Base-by-base conservation (phyloP, 2,888 invertebrate genomes). In the Amphipyra tragopoginis region DNA sequence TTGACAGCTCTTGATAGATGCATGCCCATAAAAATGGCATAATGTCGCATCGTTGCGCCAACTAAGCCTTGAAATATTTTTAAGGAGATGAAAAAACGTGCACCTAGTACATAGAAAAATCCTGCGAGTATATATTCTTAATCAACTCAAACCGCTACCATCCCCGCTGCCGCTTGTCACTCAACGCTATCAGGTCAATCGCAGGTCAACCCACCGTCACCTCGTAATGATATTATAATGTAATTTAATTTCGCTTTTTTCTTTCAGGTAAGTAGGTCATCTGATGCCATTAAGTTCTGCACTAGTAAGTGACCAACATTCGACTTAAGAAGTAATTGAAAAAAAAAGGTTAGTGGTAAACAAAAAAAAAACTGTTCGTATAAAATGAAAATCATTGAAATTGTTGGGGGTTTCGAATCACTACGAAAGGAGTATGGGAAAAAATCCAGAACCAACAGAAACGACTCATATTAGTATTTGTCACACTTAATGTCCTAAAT, bases 221-320 rank as follows among this genome's bases (percentile, higher is more conserved):
- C 85, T 86, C 75, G 84, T 90, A 90, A 91, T 92, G 90, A 90
- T 92, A 92, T 92, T 90, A 88, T 90, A 92, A 90, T 91, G 89
- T 88, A 85, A 91, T 92, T 89, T 90, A 90, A 91, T 91, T 90
- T 88, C 79, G 71, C 81, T 89, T 88, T 88, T 82, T 83, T 75
- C 63, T 92, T 90, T 58, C 90, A 93, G 93, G 93, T 93, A 93
- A 93, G 93, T 93, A 90, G 92, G 90, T 78, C 89, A 79, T 73
- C 64, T 66, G 65, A 51, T 66, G 50, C 51, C 67, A 75, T 66
- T 77, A 75, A 26, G 49, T 61, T 53, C 60, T 48, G 47, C 58
- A 43, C 49, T 55, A 57, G 43, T 57, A 52, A 65, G 57, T 44
- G 15, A 59, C 40, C 59, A 56, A 34, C 52, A 34, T 49, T 64